Percentiles rank a stretch among this genome's conserved stretches.
These are phyloP conservation scores for Petaurus breviceps DNA, from an alignment of 2,113 vertebrate species.

Conservation along the genomic window DNA sequence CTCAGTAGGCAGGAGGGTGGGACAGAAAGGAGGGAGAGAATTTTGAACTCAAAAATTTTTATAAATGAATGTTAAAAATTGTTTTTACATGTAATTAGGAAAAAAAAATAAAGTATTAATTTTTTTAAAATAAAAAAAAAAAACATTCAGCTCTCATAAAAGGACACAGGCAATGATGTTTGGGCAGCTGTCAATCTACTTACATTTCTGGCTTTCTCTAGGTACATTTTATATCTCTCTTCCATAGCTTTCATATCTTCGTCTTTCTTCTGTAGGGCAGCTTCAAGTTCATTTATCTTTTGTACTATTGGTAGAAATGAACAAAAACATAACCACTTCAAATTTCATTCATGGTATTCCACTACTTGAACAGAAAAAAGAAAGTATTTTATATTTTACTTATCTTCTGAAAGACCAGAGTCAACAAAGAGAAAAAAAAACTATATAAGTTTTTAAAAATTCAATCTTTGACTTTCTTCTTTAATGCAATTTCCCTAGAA, in stretches of 20 bases:
- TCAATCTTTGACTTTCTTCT: constrained; percentile 18
- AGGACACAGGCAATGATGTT: neutral
- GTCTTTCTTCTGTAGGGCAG: constrained; percentile 96
- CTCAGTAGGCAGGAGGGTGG: neutral
- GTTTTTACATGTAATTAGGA: neutral
- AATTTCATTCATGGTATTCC: constrained; percentile 1
- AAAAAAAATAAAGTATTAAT: neutral
- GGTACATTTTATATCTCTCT: constrained; percentile 98
- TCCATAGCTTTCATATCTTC: constrained; percentile 99
- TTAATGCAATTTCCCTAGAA: neutral
- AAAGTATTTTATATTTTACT: neutral
- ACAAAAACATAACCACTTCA: constrained; percentile 41
- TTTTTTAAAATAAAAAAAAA: neutral
- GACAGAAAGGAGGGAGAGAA: no score
- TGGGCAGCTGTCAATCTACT: constrained; percentile 71
- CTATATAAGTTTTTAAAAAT: neutral
- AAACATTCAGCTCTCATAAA: neutral
- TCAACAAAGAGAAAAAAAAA: constrained; percentile 25
- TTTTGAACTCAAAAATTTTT: no score
- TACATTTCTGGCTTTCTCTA: constrained; percentile 98
- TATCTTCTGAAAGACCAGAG: constrained; percentile 26
- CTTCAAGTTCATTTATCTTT: constrained; percentile 93
- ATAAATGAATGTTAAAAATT: neutral
- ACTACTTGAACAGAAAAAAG: neutral
- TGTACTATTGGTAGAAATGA: constrained; percentile 84